Evolutionary conservation across 2,888 invertebrate species (phyloP).

Genomic region (Diogma glabrata): DNA sequence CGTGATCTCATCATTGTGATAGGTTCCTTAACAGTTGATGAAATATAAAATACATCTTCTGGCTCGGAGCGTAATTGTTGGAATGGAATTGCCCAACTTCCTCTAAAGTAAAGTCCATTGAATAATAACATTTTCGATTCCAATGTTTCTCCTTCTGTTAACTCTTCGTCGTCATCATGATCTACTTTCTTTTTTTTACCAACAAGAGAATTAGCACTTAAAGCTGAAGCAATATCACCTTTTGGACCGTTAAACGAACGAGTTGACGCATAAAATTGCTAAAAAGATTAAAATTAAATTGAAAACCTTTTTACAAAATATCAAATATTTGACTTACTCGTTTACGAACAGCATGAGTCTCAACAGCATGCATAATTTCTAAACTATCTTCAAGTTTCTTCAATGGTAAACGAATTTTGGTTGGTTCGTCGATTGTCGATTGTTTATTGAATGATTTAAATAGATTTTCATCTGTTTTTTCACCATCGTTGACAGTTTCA

Average conservation of each 20-base stretch:
- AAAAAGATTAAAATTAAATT: background rate
- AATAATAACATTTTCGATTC: constrained; percentile 54
- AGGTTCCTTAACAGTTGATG: constrained; percentile 46
- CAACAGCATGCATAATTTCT: constrained; percentile 49
- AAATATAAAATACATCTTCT: constrained; percentile 50
- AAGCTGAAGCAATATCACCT: constrained; percentile 44
- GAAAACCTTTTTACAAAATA: too few species aligned
- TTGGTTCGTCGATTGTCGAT: constrained; percentile 40
- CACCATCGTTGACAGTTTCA: constrained; percentile 38
- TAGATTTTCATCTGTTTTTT: constrained; percentile 43
- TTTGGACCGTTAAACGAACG: constrained; percentile 28
- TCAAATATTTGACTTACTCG: constrained; percentile 29
- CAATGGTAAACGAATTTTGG: constrained; percentile 41
- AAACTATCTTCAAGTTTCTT: constrained; percentile 41
- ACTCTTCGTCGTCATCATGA: constrained; percentile 13
- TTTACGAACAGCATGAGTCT: constrained; percentile 29
- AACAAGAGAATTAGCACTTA: constrained; percentile 50
- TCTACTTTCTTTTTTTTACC: constrained; percentile 30
- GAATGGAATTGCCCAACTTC: constrained; percentile 62
- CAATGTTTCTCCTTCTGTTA: constrained; percentile 19
- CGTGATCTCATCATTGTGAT: constrained; percentile 56
- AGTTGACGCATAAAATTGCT: constrained; percentile 10
- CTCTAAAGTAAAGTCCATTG: constrained; percentile 68
- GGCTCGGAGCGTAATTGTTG: constrained; percentile 35
- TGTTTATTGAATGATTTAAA: constrained; percentile 37